Evolutionary conservation across 2,888 invertebrate genomes (phyloP).

Genomic region (Troides helena): DNA sequence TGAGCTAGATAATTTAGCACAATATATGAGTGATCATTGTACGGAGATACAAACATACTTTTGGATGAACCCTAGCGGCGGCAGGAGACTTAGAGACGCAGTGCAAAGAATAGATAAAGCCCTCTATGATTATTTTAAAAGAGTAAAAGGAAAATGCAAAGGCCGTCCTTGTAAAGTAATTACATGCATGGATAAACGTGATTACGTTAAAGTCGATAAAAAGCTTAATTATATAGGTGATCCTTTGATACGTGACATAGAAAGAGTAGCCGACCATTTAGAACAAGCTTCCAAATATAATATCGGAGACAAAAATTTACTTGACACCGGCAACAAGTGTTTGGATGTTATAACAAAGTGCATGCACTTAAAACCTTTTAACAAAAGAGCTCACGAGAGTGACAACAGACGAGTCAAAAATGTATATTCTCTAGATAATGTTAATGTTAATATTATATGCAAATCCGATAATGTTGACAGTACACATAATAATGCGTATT

Average conservation of each 20-base stretch:
- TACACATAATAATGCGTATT: slow-evolving; percentile 12
- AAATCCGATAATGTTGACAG: slow-evolving; percentile 37
- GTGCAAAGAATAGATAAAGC: slow-evolving; percentile 57
- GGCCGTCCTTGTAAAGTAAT: slow-evolving; percentile 57
- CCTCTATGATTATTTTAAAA: slow-evolving; percentile 59
- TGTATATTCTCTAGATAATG: slow-evolving; percentile 58
- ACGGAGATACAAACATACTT: slow-evolving; percentile 69
- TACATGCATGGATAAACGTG: slow-evolving; percentile 52
- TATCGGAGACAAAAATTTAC: slow-evolving; percentile 38
- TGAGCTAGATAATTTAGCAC: slow-evolving; percentile 59
- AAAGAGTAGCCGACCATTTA: slow-evolving; percentile 41
- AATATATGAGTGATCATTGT: slow-evolving; percentile 63
- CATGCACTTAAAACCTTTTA: slow-evolving; percentile 31
- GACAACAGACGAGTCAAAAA: slow-evolving; percentile 33
- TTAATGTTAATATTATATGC: slow-evolving; percentile 63
- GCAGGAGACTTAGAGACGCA: slow-evolving; percentile 55
- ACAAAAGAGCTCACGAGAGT: slow-evolving; percentile 31
- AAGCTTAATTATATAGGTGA: slow-evolving; percentile 22
- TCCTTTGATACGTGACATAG: slow-evolving; percentile 29
- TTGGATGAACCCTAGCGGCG: slow-evolving; percentile 62
- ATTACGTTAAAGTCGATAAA: slow-evolving; percentile 29
- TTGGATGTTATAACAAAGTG: slow-evolving; percentile 39
- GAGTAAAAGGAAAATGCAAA: slow-evolving; percentile 60
- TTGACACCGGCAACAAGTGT: slow-evolving; percentile 38
- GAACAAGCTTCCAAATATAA: slow-evolving; percentile 37